Evolutionary conservation across 2,113 vertebrate species (phyloP).

Genomic region (Centropristis striata): DNA sequence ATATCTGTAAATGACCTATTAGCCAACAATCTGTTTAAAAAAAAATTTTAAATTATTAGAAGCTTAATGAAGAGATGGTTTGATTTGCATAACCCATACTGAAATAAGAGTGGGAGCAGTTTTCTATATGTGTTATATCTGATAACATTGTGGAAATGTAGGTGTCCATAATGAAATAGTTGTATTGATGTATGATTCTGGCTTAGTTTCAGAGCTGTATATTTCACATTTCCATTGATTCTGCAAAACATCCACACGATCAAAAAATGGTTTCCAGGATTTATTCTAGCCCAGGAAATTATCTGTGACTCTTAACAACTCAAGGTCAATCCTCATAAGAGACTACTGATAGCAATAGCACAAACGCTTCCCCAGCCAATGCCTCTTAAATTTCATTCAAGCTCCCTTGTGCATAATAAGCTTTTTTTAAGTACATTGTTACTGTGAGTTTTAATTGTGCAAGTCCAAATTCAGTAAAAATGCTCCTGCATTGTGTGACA

Average conservation of each 20-base stretch:
- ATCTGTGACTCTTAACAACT: background rate
- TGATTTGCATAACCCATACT: background rate
- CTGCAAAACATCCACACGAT: background rate
- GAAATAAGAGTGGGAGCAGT: background rate
- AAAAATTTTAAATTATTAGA: background rate
- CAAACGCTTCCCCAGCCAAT: background rate
- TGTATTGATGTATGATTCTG: background rate
- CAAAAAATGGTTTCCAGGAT: slow-evolving; percentile 1
- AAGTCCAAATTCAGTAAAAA: slow-evolving; percentile 11
- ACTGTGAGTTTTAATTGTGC: slow-evolving; percentile 5
- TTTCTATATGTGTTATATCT: background rate
- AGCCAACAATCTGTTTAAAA: background rate
- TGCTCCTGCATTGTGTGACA: slow-evolving; percentile 31
- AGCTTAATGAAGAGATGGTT: background rate
- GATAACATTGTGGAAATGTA: background rate
- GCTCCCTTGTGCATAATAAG: background rate
- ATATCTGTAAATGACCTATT: background rate
- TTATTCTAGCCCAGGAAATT: slow-evolving; percentile 4
- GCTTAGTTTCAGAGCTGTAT: background rate
- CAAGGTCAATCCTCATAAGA: slow-evolving; percentile 4
- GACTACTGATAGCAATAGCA: background rate
- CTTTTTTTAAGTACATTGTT: background rate
- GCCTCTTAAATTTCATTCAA: background rate
- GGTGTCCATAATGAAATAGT: background rate
- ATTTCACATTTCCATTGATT: slow-evolving; percentile 20